Percentiles rank a stretch among this genome's conserved stretches.
Evolutionary conservation across 2,797 vertebrate species (phyloP).

Genomic region (Momotus momota): DNA sequence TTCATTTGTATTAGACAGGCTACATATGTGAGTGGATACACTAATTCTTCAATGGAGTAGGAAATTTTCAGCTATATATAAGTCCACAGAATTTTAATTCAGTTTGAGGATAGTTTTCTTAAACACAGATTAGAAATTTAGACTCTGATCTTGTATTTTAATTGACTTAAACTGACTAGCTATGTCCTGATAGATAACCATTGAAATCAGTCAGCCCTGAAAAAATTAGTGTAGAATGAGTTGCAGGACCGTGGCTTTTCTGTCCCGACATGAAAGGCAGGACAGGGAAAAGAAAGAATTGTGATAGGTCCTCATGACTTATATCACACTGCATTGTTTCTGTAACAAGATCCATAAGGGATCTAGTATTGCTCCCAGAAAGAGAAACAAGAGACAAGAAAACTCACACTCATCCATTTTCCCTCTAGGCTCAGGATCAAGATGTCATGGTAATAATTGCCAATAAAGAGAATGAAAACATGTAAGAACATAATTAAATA

Average conservation of each 20-base stretch:
- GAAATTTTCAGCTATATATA: not conserved
- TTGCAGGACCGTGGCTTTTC: not conserved
- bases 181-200: not conserved
- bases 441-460: conserved; percentile 1
- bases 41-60: not conserved
- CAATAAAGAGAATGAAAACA: not conserved
- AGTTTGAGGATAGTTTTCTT: not conserved
- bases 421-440: not conserved
- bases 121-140: not conserved
- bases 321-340: not conserved
- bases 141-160: not conserved
- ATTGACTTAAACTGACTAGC: not conserved
- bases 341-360: not conserved
- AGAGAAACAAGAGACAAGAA: not conserved
- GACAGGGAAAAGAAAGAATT: not conserved
- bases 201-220: not conserved
- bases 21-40: not conserved
- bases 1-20: not conserved
- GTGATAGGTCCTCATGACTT: not conserved
- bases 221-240: not conserved
- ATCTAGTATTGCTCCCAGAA: not conserved
- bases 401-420: not conserved
- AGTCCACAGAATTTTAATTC: not conserved
- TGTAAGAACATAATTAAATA: conserved; percentile 22
- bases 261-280: not conserved